Evolutionary conservation across 2,113 vertebrate genomes (phyloP), one percentile per base, ranked within the genome.

Genomic region (Periophthalmus modestus): DNA sequence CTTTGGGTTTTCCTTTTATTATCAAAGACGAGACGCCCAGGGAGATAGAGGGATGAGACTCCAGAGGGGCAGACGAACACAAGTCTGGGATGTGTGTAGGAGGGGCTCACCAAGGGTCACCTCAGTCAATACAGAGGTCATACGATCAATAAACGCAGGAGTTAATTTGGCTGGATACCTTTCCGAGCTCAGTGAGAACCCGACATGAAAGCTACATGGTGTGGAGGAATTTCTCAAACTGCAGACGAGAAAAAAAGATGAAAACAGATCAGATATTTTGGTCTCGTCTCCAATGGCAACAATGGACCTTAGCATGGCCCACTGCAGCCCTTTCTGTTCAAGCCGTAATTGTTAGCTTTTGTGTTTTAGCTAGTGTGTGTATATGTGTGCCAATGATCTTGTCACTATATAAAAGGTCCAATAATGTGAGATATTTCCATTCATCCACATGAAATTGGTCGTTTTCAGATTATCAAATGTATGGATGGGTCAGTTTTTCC

Each of bases 71-170:
- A 36, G 21, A 74, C 21, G 57, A 63, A 73, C 72, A 34, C 10
- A 23, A 70, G 28, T 71, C 69, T 72, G 71, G 71, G 23, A 2
- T 1, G 79, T 78, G 66, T 9, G 71, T 62, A 76, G 78, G 79
- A 84, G 72, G 39, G 71, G 66, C 69, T 23, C 0, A 34, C 62
- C n/a, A 11, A 23, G 68, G 80, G 77, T 84, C 82, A 46, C 0
- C 2, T 4, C 0, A 73, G 88, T 93, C 87, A 63, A 91, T 91
- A 73, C 14, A 46, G 68, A 91, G 89, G 89, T 91, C 86, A 80
- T 73, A 18, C 73, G 75, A 90, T 91, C 85, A 58, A 83, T 88
- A 68, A n/a, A 6, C 33, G 2, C 68, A 59, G 68, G 59, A 59
- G 72, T 65, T 72, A 50, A 81, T 83, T 78, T 54, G 55, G 70